Evolutionary conservation across 2,888 invertebrate species (phyloP).

Genomic region (Eurytoma adleriae): DNA sequence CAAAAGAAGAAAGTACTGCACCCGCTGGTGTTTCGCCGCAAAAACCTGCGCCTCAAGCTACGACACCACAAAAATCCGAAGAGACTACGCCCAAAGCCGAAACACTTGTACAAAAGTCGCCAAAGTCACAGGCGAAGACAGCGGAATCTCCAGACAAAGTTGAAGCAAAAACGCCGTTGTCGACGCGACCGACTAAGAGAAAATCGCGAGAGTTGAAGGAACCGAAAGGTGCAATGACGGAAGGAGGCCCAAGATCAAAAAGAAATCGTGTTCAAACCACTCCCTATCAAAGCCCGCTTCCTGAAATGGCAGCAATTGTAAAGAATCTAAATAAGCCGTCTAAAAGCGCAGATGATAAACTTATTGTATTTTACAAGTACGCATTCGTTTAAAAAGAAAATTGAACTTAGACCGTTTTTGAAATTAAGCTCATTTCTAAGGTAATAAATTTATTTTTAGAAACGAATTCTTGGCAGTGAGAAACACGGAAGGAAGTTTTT

Average conservation of each 20-base stretch:
- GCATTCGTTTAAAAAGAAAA: constrained; percentile 4
- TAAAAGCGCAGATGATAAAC: constrained; percentile 85
- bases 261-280: constrained; percentile 83
- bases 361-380: constrained; percentile 91
- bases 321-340: constrained; percentile 83
- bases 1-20: constrained; percentile 63
- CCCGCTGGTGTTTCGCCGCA: constrained; percentile 29
- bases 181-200: constrained; percentile 67
- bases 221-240: constrained; percentile 67
- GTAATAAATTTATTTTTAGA: constrained; percentile 76
- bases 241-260: constrained; percentile 77
- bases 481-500: constrained; percentile 92
- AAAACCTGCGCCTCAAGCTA: constrained; percentile 31
- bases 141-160: not conserved
- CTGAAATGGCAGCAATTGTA: constrained; percentile 86
- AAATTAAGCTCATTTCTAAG: not conserved
- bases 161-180: constrained; percentile 51
- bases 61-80: constrained; percentile 56
- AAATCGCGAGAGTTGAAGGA: constrained; percentile 73
- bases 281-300: constrained; percentile 90
- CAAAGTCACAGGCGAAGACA: constrained; percentile 52
- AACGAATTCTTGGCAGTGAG: constrained; percentile 94
- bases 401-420: not conserved
- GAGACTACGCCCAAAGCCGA: constrained; percentile 56
- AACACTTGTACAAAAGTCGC: constrained; percentile 58